Evolutionary conservation across 2,888 invertebrate genomes (phyloP), one percentile per base, ranked within the genome.

Genomic region (Stratiomys singularior): DNA sequence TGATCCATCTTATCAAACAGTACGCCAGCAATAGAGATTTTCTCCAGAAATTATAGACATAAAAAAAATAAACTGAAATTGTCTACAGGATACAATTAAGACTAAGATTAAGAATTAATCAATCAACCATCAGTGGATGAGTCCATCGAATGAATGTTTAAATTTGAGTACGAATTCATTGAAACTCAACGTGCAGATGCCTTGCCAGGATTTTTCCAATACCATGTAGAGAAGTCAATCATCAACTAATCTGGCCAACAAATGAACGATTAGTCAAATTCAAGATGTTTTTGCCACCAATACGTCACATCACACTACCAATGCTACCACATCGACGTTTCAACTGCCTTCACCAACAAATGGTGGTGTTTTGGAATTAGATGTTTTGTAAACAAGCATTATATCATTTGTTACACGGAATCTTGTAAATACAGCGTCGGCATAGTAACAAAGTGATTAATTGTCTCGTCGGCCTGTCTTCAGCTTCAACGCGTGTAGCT

Each of bases 221-320:
- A n/a, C n/a, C n/a, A n/a, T n/a, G n/a, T n/a, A n/a, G n/a, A 44
- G 56, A 30, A 72, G 56, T 72, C 72, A 72, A 56, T 56, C 56
- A 18, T 56, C 52, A 56, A 11, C 27, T 72, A 56, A 72, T 72
- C 72, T 30, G 58, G 72, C 72, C 28, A 72, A 72, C 56, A 72
- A 72, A 58, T 30, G 30, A 28, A 58, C 72, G 56, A 72, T 72
- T 72, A 72, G 72, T 72, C 52, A 72, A 72, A 58, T 56, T 56
- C 72, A 72, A 56, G 56, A 72, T 72, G 56, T 58, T 72, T 67
- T 67, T 67, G 67, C 67, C 13, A 37, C 28, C 21, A 13, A 67
- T 21, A 15, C n/a, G n/a, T n/a, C n/a, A n/a, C n/a, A n/a, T n/a
- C n/a, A n/a, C n/a, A n/a, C n/a, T n/a, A n/a, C n/a, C n/a, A n/a